A percentile compares a stretch with the other conserved stretches of the same genome.
Evolutionary conservation across 2,113 vertebrate genomes (phyloP).

Genomic region (Abramis brama): DNA sequence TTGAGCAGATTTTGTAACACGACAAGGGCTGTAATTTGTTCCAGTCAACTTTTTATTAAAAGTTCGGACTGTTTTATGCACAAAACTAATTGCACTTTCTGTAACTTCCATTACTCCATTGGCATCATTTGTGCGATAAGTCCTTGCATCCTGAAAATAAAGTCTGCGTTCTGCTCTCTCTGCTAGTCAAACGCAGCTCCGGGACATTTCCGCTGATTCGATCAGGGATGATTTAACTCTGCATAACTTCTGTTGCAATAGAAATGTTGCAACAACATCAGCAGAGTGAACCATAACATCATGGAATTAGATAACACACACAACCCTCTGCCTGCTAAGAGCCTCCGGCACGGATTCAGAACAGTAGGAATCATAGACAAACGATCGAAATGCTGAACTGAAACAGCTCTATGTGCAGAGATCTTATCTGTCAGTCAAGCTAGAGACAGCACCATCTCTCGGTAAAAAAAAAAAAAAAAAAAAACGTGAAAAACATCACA

Average conservation of each 20-base stretch:
- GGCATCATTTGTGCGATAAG: constrained; percentile 6
- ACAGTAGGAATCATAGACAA: constrained; percentile 23
- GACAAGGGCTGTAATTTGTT: constrained; percentile 53
- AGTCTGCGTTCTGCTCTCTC: not conserved
- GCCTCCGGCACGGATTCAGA: constrained; percentile 22
- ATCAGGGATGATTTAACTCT: constrained; percentile 30
- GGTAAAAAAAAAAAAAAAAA: too few species aligned
- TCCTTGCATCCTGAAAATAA: constrained; percentile 5
- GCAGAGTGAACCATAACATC: constrained; percentile 4
- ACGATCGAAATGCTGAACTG: constrained; percentile 12
- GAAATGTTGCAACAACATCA: constrained; percentile 2
- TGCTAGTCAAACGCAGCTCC: constrained; percentile 2
- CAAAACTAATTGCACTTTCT: constrained; percentile 12
- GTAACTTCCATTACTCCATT: not conserved
- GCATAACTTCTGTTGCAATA: constrained; percentile 24
- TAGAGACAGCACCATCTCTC: not conserved
- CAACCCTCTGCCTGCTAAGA: constrained; percentile 10
- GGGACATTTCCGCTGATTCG: constrained; percentile 1
- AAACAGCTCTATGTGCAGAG: not conserved
- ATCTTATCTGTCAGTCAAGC: constrained; percentile 25
- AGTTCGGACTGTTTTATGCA: constrained; percentile 49
- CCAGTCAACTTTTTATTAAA: constrained; percentile 46
- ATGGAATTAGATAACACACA: constrained; percentile 14
- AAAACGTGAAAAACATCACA: not conserved
- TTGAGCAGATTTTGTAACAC: constrained; percentile 30